Percentiles rank a stretch among this genome's conserved stretches.
These are phyloP conservation scores for Drosophila asahinai DNA, from an alignment of 1,140 invertebrate genomes.

Conservation along the genomic window DNA sequence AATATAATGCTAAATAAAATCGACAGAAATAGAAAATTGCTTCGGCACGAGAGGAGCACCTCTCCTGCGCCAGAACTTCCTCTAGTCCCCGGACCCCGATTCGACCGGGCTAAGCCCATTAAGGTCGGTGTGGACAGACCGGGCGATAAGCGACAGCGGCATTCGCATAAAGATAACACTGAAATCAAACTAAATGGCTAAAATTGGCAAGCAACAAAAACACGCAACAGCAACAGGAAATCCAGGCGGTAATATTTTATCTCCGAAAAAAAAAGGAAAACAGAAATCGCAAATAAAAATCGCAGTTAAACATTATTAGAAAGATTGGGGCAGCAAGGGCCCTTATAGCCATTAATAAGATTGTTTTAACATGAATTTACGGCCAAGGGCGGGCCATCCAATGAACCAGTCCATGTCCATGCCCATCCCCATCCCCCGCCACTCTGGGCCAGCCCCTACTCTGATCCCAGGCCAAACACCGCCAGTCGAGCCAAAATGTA, in stretches of 20 bases:
- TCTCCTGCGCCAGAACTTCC: slow-evolving; percentile 24
- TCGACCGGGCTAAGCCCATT: slow-evolving; percentile 66
- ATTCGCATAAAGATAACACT: slow-evolving; percentile 73
- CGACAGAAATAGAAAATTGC: slow-evolving; percentile 29
- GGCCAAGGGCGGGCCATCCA: slow-evolving; percentile 50
- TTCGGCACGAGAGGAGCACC: slow-evolving; percentile 31
- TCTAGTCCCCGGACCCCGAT: slow-evolving; percentile 11
- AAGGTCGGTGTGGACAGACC: slow-evolving; percentile 51
- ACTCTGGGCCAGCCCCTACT: slow-evolving; percentile 1
- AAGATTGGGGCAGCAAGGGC: slow-evolving; percentile 36
- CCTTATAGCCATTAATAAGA: slow-evolving; percentile 80
- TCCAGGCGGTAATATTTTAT: slow-evolving; percentile 68
- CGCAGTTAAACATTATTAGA: slow-evolving; percentile 81
- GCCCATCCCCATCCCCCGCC: not conserved
- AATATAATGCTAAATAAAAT: slow-evolving; percentile 36
- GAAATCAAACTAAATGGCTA: slow-evolving; percentile 83
- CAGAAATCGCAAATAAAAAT: slow-evolving; percentile 72
- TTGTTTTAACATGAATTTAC: slow-evolving; percentile 82
- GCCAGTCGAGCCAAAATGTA: slow-evolving; percentile 61
- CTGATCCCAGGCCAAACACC: slow-evolving; percentile 41
- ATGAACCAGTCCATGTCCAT: slow-evolving; percentile 23
- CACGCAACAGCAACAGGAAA: slow-evolving; percentile 72
- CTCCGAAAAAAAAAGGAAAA: slow-evolving; percentile 29
- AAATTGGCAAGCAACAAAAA: slow-evolving; percentile 67
- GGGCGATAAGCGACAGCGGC: slow-evolving; percentile 69